Percentiles rank a stretch among this genome's conserved stretches.
Conservation (phyloP, 2,888 invertebrate species). For the Caenorhabditis wallacei region DNA sequence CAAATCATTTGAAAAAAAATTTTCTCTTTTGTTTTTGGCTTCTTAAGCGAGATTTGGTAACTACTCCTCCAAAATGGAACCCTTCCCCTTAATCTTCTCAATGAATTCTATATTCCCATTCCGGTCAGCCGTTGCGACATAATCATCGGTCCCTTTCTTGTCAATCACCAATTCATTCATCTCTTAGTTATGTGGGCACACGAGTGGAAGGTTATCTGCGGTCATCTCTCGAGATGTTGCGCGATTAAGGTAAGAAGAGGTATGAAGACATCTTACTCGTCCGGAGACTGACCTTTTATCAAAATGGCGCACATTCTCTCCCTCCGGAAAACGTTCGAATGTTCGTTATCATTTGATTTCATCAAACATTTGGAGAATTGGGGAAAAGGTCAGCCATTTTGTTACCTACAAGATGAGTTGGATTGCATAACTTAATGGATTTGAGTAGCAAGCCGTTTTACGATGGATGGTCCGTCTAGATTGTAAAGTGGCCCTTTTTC, state of each 20-base stretch:
- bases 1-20: slow-evolving; percentile 41
- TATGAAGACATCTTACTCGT: slow-evolving; percentile 59
- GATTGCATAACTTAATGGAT: slow-evolving; percentile 54
- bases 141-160: slow-evolving; percentile 29
- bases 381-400: slow-evolving; percentile 50
- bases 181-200: slow-evolving; percentile 56
- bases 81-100: neutral
- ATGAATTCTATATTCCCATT: slow-evolving; percentile 4
- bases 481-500: neutral
- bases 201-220: slow-evolving; percentile 59
- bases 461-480: neutral
- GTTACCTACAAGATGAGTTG: slow-evolving; percentile 30
- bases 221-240: slow-evolving; percentile 57
- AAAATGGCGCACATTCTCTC: slow-evolving; percentile 48
- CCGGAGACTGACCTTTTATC: slow-evolving; percentile 56
- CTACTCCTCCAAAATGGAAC: neutral
- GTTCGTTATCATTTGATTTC: slow-evolving; percentile 49
- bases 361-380: slow-evolving; percentile 42
- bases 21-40: slow-evolving; percentile 14
- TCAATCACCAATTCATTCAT: slow-evolving; percentile 42
- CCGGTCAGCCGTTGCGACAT: slow-evolving; percentile 20
- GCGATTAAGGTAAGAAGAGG: slow-evolving; percentile 50
- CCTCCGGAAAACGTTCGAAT: slow-evolving; percentile 17
- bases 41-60: neutral
- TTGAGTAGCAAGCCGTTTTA: slow-evolving; percentile 13